Evolutionary conservation across 2,113 vertebrate genomes (phyloP), one percentile per base, ranked within the genome.

Genomic region (Loxodonta africana): DNA sequence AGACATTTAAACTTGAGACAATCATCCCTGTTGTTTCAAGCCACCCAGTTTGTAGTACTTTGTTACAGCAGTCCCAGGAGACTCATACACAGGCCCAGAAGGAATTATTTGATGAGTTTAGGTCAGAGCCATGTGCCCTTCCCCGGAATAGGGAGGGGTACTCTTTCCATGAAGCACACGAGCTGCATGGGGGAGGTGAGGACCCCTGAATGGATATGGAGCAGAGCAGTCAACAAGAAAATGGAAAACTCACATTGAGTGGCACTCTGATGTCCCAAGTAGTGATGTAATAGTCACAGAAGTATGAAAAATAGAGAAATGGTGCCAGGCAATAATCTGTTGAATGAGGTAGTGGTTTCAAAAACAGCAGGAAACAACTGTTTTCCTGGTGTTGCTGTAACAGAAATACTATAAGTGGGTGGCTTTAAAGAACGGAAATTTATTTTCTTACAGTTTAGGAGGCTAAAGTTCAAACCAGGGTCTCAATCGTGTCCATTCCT

Each of bases 251-350:
- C 6, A 14, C 3, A 11, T 1, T 3, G 25, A 51, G 28, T 1
- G 0, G 30, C 41, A 25, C 5, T 8, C 0, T 6, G 41, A 37
- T 25, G 26, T 18, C 20, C 77, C 17, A 0, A 0, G 83, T 20
- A 28, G 17, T 21, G 3, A 25, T 0, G 8, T 5, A 37, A 37
- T 11, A 33, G 44, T 51, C 11, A 26, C 0, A 48, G 33, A 37
- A 28, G 1, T 1, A 5, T 10, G 37, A 60, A 73, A 51, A 48
- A 23, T 2, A 25, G 88, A 90, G 41, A 73, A 18, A 23, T 4
- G 8, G 11, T 48, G 5, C 4, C 0, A 81, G 86, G 10, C 57
- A 25, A 41, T 14, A 33, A 30, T 62, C 48, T 67, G 53, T 18
- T 17, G 53, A 33, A 46, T 6, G 57, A 8, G 73, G 33, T 0